phyloP scores from a whole-genome alignment of 2,113 vertebrate species.

The Heloderma charlesbogerti region DNA sequence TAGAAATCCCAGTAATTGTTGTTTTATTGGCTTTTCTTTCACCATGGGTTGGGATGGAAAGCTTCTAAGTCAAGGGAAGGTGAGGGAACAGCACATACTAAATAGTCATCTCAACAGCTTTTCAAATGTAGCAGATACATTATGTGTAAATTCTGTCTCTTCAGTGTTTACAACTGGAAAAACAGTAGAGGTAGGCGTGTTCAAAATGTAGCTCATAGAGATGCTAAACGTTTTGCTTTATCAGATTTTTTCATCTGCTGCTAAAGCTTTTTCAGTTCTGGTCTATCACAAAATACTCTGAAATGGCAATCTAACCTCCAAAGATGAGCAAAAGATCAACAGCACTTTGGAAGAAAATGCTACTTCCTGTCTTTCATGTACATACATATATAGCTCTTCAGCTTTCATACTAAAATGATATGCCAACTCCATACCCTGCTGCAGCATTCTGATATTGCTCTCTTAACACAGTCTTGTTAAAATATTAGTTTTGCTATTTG shows the following conservation, averaged over 20 bases:
- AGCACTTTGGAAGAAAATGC: not conserved
- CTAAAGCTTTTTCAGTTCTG: not conserved
- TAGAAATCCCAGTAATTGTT: not conserved
- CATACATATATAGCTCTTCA: conserved; percentile 16
- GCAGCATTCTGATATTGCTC: too few species aligned
- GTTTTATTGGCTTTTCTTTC: not conserved
- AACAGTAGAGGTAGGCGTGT: not conserved
- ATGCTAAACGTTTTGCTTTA: not conserved
- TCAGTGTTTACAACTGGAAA: not conserved
- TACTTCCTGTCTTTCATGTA: conserved; percentile 6
- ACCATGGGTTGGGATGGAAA: not conserved
- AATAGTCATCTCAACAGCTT: not conserved
- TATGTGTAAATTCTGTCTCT: not conserved
- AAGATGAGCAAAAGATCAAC: not conserved
- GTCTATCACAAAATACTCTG: not conserved
- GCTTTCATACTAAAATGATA: not conserved
- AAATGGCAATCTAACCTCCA: not conserved
- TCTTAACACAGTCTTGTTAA: too few species aligned
- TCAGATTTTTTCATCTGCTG: not conserved
- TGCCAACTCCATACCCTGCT: conserved; percentile 40
- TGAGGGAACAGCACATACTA: not conserved
- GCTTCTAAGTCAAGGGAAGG: not conserved
- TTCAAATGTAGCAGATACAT: not conserved
- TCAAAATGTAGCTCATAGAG: not conserved
- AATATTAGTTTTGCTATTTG: conserved; percentile 20